Conservation (phyloP, 2,888 invertebrate genomes). For the Pristionchus maxplancki region DNA sequence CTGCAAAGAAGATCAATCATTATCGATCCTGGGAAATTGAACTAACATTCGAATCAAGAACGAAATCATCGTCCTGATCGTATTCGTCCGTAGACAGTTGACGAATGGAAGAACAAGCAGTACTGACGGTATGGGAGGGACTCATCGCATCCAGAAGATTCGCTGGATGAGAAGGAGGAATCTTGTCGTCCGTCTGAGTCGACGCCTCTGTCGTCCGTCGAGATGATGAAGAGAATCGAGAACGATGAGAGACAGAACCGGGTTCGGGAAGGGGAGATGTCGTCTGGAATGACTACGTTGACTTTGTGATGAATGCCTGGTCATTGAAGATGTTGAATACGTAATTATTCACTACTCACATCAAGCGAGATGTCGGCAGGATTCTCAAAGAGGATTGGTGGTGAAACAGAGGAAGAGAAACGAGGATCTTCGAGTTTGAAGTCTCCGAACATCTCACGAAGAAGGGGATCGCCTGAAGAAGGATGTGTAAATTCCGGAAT, state of each 20-base stretch:
- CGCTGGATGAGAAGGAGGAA: not conserved
- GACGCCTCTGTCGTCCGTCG: not conserved
- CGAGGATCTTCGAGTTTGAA: constrained; percentile 63
- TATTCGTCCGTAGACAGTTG: not conserved
- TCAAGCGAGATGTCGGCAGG: constrained; percentile 73
- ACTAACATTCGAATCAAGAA: not conserved
- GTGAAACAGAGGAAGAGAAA: constrained; percentile 63
- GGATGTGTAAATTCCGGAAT: not conserved
- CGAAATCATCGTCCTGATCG: not conserved
- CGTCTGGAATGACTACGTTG: constrained; percentile 54
- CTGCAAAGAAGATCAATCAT: not conserved
- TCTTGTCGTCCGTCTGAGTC: not conserved
- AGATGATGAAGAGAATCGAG: constrained; percentile 26
- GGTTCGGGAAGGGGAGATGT: constrained; percentile 50
- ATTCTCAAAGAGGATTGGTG: constrained; percentile 72
- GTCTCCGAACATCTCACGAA: constrained; percentile 76
- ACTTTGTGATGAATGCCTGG: no score
- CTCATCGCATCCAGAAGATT: constrained; percentile 15
- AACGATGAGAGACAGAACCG: constrained; percentile 8
- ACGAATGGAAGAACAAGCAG: not conserved
- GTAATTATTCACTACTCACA: no score
- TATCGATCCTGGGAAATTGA: not conserved
- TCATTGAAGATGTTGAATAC: no score
- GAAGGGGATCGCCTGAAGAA: constrained; percentile 66
- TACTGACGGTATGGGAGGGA: not conserved